A percentile compares a stretch with the other conserved stretches of the same genome.
Evolutionary conservation across 2,113 vertebrate genomes (phyloP).

Genomic region (Aramus guarauna): DNA sequence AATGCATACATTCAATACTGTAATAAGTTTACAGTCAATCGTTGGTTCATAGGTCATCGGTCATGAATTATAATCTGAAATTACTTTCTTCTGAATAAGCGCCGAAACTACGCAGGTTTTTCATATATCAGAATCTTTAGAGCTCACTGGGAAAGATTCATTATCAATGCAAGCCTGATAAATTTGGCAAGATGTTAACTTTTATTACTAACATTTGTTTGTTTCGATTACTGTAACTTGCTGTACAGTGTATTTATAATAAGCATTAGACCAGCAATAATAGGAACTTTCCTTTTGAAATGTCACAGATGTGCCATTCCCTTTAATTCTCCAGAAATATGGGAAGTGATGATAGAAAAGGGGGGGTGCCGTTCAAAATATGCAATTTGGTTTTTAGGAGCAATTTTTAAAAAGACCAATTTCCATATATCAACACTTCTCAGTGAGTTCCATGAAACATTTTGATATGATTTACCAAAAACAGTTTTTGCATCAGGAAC

Average conservation of each 20-base stretch:
- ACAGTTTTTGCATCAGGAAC: slow-evolving; percentile 73
- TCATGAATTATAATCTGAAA: background rate
- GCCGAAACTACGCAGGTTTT: background rate
- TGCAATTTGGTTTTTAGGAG: slow-evolving; percentile 69
- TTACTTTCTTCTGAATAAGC: background rate
- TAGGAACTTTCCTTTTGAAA: slow-evolving; percentile 3
- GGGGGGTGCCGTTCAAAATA: slow-evolving; percentile 38
- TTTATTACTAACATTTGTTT: slow-evolving; percentile 13
- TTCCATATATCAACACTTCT: slow-evolving; percentile 78
- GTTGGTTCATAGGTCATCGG: background rate
- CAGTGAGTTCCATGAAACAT: slow-evolving; percentile 74
- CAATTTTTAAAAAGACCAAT: slow-evolving; percentile 72
- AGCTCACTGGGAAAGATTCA: background rate
- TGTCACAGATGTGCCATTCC: slow-evolving; percentile 31
- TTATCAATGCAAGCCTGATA: slow-evolving; percentile 9
- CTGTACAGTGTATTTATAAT: background rate
- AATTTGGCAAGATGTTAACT: slow-evolving; percentile 41
- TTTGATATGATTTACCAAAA: slow-evolving; percentile 82
- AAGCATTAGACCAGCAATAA: background rate
- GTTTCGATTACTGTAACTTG: slow-evolving; percentile 17
- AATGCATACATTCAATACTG: background rate
- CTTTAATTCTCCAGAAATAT: slow-evolving; percentile 58
- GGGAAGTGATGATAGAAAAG: slow-evolving; percentile 58
- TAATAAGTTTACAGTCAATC: background rate
- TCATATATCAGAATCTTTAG: background rate